Conservation (phyloP, 2,888 invertebrate genomes). For the Spodoptera littoralis region DNA sequence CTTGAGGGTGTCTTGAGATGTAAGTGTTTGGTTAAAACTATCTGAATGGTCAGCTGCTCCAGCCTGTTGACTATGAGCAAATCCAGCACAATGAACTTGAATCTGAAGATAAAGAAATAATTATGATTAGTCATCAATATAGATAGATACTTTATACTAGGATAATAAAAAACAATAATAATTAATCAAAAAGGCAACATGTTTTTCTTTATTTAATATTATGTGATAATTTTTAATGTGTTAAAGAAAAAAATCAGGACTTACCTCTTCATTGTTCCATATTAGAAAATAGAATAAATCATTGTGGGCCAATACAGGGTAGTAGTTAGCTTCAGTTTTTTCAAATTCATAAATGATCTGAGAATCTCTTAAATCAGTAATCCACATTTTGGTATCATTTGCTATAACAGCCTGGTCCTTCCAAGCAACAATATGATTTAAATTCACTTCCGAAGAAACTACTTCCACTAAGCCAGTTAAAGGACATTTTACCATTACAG, state of each 20-base stretch:
- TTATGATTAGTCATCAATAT: too few relatives aligned
- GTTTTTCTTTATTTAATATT: too few relatives aligned
- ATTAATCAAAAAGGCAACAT: too few relatives aligned
- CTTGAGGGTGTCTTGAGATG: conserved; percentile 76
- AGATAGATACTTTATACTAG: too few relatives aligned
- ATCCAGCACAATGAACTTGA: conserved; percentile 52
- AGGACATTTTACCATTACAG: conserved; percentile 68
- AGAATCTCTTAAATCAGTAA: conserved; percentile 68
- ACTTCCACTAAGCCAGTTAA: conserved; percentile 70
- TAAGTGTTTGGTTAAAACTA: conserved; percentile 54
- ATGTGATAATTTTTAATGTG: too few relatives aligned
- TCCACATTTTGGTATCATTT: conserved; percentile 72
- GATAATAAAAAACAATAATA: too few relatives aligned
- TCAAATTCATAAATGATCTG: conserved; percentile 69
- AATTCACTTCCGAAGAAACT: conserved; percentile 52
- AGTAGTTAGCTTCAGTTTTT: conserved; percentile 61
- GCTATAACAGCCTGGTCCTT: conserved; percentile 67
- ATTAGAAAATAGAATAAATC: conserved; percentile 75
- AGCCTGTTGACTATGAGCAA: conserved; percentile 36
- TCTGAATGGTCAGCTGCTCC: conserved; percentile 45
- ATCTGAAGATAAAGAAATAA: conserved; percentile 40
- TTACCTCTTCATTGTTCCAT: conserved; percentile 73
- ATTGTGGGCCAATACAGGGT: conserved; percentile 69
- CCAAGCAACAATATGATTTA: conserved; percentile 71
- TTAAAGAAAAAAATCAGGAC: not conserved